Evolutionary conservation across 2,797 vertebrate genomes (phyloP), one percentile per base, ranked within the genome.

Genomic region (Silurus lanzhouensis): DNA sequence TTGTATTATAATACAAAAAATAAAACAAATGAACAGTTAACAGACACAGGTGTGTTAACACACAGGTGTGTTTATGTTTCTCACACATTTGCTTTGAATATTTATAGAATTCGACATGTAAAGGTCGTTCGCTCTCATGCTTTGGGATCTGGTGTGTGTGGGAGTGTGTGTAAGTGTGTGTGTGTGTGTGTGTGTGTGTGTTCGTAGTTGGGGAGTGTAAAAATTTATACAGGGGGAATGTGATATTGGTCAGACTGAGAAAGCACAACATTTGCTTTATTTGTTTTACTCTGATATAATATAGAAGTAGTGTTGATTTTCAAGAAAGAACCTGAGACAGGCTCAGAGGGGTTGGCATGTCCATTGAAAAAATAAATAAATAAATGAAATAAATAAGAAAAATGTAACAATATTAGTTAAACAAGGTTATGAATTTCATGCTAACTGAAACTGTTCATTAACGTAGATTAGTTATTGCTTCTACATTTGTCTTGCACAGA

Each of bases 131-230:
- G 38, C 38, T 70, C 31, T 71, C 68, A 46, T 71, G 38, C 38
- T 46, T 71, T 38, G 19, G 44, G 19, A 71, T 71, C 38, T 38
- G 38, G 48, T 52, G 48, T 52, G 48, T 10, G 48, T 52, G 48
- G 48, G 48, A 38, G 9, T 52, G 48, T 7, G 10, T 66, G 66
- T 66, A 22, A 1, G 38, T n/a, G 70, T 46, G 31, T 31, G 66
- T 68, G 63, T 66, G n/a, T 66, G 66, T 66, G 61, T 64, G 61
- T 64, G 61, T 64, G 61, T 64, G 5, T 67, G 14, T 70, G 67
- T 44, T 31, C 3, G 67, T 38, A 38, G 38, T 19, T 46, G 19
- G 19, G 20, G 20, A 71, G 22, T n/a, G 22, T 46, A 48, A 72
- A 72, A n/a, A 72, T 44, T 19, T 44, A 44, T 6, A 68, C 17